Conservation (phyloP, 2,113 vertebrate genomes). For the Apodemus speciosus region DNA sequence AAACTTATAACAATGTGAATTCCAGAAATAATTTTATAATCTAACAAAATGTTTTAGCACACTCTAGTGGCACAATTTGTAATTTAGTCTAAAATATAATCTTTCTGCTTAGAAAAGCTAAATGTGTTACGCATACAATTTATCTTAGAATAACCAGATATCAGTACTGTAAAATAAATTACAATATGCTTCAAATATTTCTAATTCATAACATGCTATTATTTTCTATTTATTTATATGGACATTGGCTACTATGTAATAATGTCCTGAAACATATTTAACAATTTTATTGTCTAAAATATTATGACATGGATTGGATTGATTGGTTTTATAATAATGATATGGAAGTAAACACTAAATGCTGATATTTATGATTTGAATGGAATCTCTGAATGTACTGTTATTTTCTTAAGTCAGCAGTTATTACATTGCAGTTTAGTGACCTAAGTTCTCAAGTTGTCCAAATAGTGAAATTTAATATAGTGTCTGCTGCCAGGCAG, state of each 20-base stretch:
- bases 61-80: conserved; percentile 77
- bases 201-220: not conserved
- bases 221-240: conserved; percentile 17
- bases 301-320: not conserved
- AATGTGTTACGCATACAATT: not conserved
- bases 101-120: not conserved
- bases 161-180: not conserved
- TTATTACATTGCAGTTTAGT: not conserved
- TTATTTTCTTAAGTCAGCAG: not conserved
- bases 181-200: not conserved
- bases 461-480: not conserved
- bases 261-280: not conserved
- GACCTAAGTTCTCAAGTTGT: not conserved
- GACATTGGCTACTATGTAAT: not conserved
- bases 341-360: not conserved
- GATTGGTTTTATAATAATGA: not conserved
- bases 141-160: not conserved
- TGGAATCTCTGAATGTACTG: not conserved
- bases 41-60: conserved; percentile 75
- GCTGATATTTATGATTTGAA: not conserved
- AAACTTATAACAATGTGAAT: not conserved
- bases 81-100: conserved; percentile 25
- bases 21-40: conserved; percentile 25
- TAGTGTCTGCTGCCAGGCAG: not conserved
- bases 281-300: conserved; percentile 1